Base-by-base conservation (phyloP, 2,113 vertebrate species). In the Anoura caudifer region DNA sequence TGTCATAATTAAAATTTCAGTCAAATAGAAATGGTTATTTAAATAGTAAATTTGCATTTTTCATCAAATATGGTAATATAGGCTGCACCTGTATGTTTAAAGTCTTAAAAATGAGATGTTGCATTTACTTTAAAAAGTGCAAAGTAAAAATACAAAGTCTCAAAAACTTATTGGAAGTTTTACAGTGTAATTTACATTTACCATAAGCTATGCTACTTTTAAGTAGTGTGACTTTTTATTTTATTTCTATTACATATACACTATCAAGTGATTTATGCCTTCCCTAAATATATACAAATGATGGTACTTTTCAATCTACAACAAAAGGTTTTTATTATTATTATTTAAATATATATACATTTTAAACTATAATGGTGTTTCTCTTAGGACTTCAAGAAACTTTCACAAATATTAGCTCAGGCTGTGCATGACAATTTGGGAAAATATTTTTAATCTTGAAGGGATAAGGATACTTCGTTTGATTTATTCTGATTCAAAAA, bases 181-280 rank as follows among this genome's bases (percentile, higher is more conserved):
- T 97, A 92, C 54, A 94, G 81, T 96, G 95, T 95, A 98, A 90
- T 97, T 98, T 98, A 97, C 73, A 98, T 98, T 98, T 98, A 16
- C 47, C 77, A 76, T 83, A 90, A 88, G 73, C 14, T 50, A 95
- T 92, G 97, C 70, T 96, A 69, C 31, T 85, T 95, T 97, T 95
- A 93, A 94, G 17, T 97, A 96, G 41, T 52, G 19, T 94, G 79
- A 98, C 87, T 41, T 98, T 97, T 98, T 91, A 79, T 87, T 97
- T 86, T 61, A 56, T 94, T 96, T 96, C 76, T 94, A 92, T 98
- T 92, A 93, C 24, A n/a, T 75, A 83, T 82, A 70, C 1, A n/a
- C 61, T 17, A 80, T 20, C 26, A 96, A 94, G 77, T 97, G 77
- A 98, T 98, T 97, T 96, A 97, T 94, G 0, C 12, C 45, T 75